phyloP scores from a whole-genome alignment of 2,888 invertebrate species.

The Nemurella pictetii region DNA sequence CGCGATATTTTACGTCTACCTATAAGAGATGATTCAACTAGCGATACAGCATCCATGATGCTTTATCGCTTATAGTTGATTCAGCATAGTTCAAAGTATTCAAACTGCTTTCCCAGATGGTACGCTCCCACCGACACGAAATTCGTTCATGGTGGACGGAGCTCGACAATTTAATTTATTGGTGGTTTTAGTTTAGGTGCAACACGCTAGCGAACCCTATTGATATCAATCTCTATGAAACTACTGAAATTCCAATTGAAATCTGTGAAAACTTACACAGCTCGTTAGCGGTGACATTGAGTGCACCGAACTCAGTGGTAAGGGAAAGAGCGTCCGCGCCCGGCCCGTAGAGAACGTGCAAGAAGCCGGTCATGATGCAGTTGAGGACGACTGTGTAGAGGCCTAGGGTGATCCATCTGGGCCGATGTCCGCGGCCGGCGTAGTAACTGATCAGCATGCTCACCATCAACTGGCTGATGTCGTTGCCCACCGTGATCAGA shows the following conservation, averaged over 20 bases:
- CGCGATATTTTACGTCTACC: no score
- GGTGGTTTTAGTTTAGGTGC: background rate
- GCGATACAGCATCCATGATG: no score
- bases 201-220: background rate
- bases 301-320: constrained; percentile 61
- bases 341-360: constrained; percentile 70
- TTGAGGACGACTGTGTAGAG: constrained; percentile 64
- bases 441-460: constrained; percentile 70
- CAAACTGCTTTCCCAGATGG: no score
- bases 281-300: constrained; percentile 53
- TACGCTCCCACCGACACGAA: no score
- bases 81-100: no score
- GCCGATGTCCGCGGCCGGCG: constrained; percentile 70
- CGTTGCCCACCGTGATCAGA: constrained; percentile 72
- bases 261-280: constrained; percentile 33
- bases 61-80: no score
- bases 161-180: no score
- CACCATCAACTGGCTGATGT: constrained; percentile 70
- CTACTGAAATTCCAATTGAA: no score
- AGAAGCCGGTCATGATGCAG: constrained; percentile 67
- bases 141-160: no score
- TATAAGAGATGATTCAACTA: no score
- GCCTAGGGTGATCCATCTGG: constrained; percentile 71
- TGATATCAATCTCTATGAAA: no score
- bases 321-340: constrained; percentile 66